Evolutionary conservation across 23 tunicate genomes (phyloP).

Genomic region (Halocynthia roretzi): DNA sequence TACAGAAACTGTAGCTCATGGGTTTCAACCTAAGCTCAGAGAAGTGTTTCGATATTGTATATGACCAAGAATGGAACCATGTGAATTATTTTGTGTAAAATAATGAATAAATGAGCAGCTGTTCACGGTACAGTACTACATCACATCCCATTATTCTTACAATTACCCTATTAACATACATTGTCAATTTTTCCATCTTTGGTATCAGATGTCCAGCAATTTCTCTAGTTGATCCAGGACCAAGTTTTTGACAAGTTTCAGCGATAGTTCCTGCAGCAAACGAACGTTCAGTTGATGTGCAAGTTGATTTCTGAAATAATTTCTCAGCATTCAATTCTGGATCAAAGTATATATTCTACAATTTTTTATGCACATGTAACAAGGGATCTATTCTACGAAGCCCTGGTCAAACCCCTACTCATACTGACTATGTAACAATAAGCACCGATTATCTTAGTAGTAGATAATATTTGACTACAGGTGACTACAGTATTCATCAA

Average conservation of each 20-base stretch:
- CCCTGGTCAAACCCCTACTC: not conserved
- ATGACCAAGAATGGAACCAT: not conserved
- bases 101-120: not conserved
- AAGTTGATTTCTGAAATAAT: slow-evolving; percentile 41
- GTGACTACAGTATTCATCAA: no score
- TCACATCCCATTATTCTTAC: no score
- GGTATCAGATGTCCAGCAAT: slow-evolving; percentile 50
- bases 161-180: slow-evolving; percentile 11
- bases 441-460: not conserved
- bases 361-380: not conserved
- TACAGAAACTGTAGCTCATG: no score
- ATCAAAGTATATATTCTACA: not conserved
- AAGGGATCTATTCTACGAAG: not conserved
- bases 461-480: no score
- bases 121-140: not conserved
- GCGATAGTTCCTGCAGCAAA: slow-evolving; percentile 85
- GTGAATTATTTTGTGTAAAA: not conserved
- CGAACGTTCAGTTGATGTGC: slow-evolving; percentile 64
- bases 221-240: slow-evolving; percentile 38
- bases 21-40: no score
- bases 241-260: slow-evolving; percentile 70
- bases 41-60: no score
- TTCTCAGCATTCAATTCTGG: no score
- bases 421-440: not conserved
- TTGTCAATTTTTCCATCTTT: slow-evolving; percentile 38